Evolutionary conservation across 2,888 invertebrate species (phyloP), one percentile per base, ranked within the genome.

Genomic region (Drosophila prolongata): DNA sequence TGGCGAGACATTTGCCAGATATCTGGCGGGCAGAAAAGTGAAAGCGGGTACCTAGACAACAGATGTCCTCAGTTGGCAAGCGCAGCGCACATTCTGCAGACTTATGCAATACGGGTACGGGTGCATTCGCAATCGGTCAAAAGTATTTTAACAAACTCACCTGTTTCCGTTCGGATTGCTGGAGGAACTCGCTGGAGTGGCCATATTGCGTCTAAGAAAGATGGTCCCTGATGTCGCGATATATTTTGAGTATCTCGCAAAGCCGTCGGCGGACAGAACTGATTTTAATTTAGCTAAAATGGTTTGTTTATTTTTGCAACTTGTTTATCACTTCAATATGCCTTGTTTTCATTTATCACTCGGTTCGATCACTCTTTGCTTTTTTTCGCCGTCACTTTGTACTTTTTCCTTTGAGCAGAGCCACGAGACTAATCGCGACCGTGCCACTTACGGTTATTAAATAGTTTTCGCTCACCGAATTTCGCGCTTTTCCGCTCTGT

Each of bases 101-200:
- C 79, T 89, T 89, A 89, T 89, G 88, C 87, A 89, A 88, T 67
- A 74, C 58, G 8, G 30, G 30, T 30, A 35, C 50, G n/a, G 3
- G n/a, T 16, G 40, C 53, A 62, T 1, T 50, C 37, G 9, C 19
- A 34, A 46, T 56, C 16, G 14, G 47, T 24, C 43, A 16, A 24
- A 56, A 16, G 34, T 19, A 34, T 13, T 37, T 35, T 10, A 11
- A 38, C 16, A 40, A 34, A 87, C 85, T 84, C 68, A 84, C 84
- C 78, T 37, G 56, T 84, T 84, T 58, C 54, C 56, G 67, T 76
- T 84, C 61, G 47, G 49, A 34, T 59, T 62, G 52, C 0, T 65
- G 14, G 52, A 27, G 47, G 42, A 46, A 52, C 34, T 69, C 8
- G 19, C 57, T 65, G 47, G 19, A 6, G 53, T 27, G 34, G 65